Percentiles rank a stretch among this genome's conserved stretches.
Evolutionary conservation across 2,888 invertebrate species (phyloP).

Genomic region (Tiliacea citrago): DNA sequence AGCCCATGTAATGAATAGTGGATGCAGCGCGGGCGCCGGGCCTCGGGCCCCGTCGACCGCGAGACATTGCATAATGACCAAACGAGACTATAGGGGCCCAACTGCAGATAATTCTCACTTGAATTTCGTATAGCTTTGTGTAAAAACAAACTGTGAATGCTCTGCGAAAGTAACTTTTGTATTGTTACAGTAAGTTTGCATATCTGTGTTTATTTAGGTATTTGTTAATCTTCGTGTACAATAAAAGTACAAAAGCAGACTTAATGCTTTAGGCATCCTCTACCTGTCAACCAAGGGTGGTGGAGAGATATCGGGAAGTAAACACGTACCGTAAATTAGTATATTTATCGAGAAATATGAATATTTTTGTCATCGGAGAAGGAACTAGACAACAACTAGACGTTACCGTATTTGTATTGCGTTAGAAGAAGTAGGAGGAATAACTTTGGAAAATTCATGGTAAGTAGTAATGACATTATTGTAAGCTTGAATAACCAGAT

Average conservation of each 20-base stretch:
- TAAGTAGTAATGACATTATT: too few species aligned
- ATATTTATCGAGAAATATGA: too few species aligned
- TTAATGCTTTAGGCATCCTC: not conserved
- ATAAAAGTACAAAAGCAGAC: not conserved
- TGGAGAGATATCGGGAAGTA: too few species aligned
- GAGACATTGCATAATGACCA: slow-evolving; percentile 72
- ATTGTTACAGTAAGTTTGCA: not conserved
- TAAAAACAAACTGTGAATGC: slow-evolving; percentile 38
- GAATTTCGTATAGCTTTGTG: slow-evolving; percentile 32
- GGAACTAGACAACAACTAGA: too few species aligned
- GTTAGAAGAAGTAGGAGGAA: too few species aligned
- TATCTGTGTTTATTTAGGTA: not conserved
- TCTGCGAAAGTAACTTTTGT: slow-evolving; percentile 9
- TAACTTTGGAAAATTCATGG: too few species aligned
- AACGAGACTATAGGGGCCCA: slow-evolving; percentile 44
- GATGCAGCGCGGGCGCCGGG: slow-evolving; percentile 66
- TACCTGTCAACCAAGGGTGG: not conserved
- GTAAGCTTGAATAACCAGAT: too few species aligned
- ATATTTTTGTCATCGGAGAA: too few species aligned
- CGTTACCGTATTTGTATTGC: too few species aligned
- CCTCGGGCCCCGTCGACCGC: slow-evolving; percentile 61
- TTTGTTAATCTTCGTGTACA: not conserved
- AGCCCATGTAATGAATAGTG: slow-evolving; percentile 78
- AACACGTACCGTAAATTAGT: too few species aligned
- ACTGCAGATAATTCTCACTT: slow-evolving; percentile 42